These are phyloP conservation scores for Stenoptilia bipunctidactyla DNA, from an alignment of 2,888 invertebrate genomes.

Conservation along the genomic window DNA sequence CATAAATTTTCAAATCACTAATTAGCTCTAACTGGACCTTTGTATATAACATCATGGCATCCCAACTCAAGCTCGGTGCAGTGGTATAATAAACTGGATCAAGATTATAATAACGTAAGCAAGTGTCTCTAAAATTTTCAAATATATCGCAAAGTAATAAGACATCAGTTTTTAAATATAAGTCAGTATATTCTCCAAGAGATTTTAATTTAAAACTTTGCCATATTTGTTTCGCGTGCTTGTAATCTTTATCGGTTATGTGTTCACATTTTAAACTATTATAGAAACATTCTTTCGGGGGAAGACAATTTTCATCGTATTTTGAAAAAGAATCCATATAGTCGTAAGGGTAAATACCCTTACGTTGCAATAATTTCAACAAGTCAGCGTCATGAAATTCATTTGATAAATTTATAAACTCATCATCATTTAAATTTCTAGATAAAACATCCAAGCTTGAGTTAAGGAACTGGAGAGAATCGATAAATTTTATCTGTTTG, in stretches of 20 bases:
- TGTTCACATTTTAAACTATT: slow-evolving; percentile 8
- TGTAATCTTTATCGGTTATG: slow-evolving; percentile 13
- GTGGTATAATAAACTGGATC: slow-evolving; percentile 9
- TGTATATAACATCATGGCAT: slow-evolving; percentile 8
- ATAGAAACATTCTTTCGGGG: slow-evolving; percentile 14
- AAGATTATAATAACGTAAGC: slow-evolving; percentile 9
- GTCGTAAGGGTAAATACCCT: too few species aligned
- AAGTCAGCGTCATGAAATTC: background rate
- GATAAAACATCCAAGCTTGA: background rate
- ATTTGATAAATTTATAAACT: background rate
- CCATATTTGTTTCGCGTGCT: too few species aligned
- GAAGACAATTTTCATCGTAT: slow-evolving; percentile 7
- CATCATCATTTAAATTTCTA: background rate
- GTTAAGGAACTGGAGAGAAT: too few species aligned
- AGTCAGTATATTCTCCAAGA: slow-evolving; percentile 11
- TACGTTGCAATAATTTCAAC: background rate
- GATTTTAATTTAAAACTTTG: slow-evolving; percentile 13
- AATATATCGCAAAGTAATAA: slow-evolving; percentile 10
- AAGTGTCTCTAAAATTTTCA: slow-evolving; percentile 11
- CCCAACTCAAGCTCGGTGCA: slow-evolving; percentile 1
- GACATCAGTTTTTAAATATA: slow-evolving; percentile 6
- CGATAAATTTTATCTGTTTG: too few species aligned
- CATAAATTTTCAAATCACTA: background rate
- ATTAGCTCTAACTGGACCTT: slow-evolving; percentile 1
- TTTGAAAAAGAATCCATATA: background rate